Evolutionary conservation across 2,113 vertebrate species (phyloP), one percentile per base, ranked within the genome.

Genomic region (Prunella himalayana): DNA sequence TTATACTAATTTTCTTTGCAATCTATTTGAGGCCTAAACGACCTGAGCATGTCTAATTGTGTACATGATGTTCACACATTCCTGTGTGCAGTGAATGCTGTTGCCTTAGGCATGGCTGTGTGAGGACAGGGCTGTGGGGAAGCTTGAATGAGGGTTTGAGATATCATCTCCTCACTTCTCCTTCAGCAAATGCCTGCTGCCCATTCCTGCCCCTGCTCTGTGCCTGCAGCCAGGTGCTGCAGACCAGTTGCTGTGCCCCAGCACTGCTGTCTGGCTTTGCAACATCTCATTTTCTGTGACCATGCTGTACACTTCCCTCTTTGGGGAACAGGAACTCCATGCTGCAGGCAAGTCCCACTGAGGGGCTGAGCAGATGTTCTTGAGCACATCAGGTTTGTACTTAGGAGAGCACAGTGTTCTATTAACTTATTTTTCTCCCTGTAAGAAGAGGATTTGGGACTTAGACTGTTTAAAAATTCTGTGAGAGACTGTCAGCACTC

Each of bases 91-190:
- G 41, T 27, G 57, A 59, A 24, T 24, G 12, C 15, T 80, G 39
- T 8, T 71, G 53, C 39, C 53, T 30, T 41, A 44, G 45, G 45
- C 71, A 56, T 0, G 0, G 44, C 23, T 83, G 1, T 13, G 4
- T 0, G 17, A 77, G n/a, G 71, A 50, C 80, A 76, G n/a, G 44
- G 19, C 41, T 49, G 42, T 31, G 68, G 61, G 54, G 14, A 22
- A 51, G 44, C 16, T 27, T 13, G 47, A 41, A 11, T 2, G 9
- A 51, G 45, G 16, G 3, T 70, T 80, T 56, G 53, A 56, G 71
- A 37, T 41, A 11, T 6, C 30, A 2, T 44, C 42, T 70, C 0
- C 24, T 57, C 22, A 3, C 22, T 28, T 61, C 16, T 57, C 39
- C 56, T 70, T 28, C 30, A n/a, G 42, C 51, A 37, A 35, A 37